Percentiles rank a stretch among this genome's conserved stretches.
These are phyloP conservation scores for Mormyrops boulengeri DNA, from an alignment of 2,797 vertebrate genomes.

Conservation along the genomic window DNA sequence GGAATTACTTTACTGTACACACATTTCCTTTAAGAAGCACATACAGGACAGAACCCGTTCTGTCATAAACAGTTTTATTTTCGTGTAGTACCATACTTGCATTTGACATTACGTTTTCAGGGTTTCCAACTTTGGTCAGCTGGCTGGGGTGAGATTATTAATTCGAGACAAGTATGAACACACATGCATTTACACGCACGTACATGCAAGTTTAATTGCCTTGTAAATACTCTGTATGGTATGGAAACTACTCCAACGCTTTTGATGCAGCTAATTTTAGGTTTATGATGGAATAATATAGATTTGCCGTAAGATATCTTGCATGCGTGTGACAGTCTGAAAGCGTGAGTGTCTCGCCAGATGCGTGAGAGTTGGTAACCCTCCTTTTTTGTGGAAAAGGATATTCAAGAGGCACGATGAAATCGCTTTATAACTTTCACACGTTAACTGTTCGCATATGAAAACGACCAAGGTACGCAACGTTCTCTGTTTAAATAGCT, in stretches of 20 bases:
- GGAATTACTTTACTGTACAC: not conserved
- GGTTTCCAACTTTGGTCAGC: not conserved
- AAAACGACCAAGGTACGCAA: not conserved
- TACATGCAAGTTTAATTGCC: not conserved
- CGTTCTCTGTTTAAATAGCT: not conserved
- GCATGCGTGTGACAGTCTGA: not conserved
- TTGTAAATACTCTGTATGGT: not conserved
- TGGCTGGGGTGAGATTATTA: not conserved
- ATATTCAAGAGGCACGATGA: not conserved
- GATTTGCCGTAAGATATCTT: not conserved
- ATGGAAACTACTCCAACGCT: not conserved
- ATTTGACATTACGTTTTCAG: not conserved
- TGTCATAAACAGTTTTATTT: not conserved
- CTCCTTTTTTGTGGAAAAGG: not conserved
- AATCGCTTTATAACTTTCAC: not conserved
- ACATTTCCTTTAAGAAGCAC: slow-evolving; percentile 1
- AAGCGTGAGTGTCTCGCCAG: not conserved
- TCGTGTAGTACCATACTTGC: not conserved
- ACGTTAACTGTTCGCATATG: not conserved
- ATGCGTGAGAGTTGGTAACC: not conserved
- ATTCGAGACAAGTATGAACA: not conserved
- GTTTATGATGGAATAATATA: not conserved
- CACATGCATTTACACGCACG: not conserved
- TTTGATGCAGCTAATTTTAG: not conserved
- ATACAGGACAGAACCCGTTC: not conserved